Percentiles rank a stretch among this genome's conserved stretches.
Evolutionary conservation across 2,888 invertebrate species (phyloP).

Genomic region (Microplitis deprimator): DNA sequence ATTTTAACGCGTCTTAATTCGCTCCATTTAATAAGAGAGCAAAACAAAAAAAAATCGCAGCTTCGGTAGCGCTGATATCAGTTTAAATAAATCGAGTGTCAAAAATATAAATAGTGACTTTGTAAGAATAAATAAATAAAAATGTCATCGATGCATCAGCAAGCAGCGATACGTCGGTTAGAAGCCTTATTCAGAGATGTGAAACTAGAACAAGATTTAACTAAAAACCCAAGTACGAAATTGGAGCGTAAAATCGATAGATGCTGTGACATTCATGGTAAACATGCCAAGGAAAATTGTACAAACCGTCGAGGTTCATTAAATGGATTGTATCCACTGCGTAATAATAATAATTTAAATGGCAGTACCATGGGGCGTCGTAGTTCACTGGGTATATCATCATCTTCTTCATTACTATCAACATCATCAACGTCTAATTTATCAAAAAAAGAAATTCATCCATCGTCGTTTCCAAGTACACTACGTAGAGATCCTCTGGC

Average conservation of each 20-base stretch:
- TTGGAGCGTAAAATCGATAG: conserved; percentile 76
- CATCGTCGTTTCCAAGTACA: conserved; percentile 80
- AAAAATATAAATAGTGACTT: background rate
- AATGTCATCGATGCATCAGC: conserved; percentile 73
- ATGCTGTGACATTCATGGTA: conserved; percentile 82
- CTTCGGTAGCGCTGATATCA: too few relatives aligned
- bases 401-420: conserved; percentile 71
- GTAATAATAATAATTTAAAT: conserved; percentile 51
- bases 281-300: conserved; percentile 69
- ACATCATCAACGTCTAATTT: background rate
- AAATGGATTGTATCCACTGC: conserved; percentile 73
- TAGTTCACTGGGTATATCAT: conserved; percentile 47
- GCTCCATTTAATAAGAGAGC: background rate
- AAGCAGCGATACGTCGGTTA: conserved; percentile 80
- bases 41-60: too few relatives aligned
- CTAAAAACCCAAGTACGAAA: conserved; percentile 63
- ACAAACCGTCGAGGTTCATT: conserved; percentile 76
- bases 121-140: background rate
- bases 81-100: conserved; percentile 17
- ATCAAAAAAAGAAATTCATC: conserved; percentile 76
- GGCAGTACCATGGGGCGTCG: conserved; percentile 50
- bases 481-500: conserved; percentile 77
- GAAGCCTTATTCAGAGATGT: conserved; percentile 82
- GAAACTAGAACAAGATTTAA: conserved; percentile 72
- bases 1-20: background rate